Base-by-base conservation (phyloP, 2,888 invertebrate species). In the Schizotus pectinicornis region DNA sequence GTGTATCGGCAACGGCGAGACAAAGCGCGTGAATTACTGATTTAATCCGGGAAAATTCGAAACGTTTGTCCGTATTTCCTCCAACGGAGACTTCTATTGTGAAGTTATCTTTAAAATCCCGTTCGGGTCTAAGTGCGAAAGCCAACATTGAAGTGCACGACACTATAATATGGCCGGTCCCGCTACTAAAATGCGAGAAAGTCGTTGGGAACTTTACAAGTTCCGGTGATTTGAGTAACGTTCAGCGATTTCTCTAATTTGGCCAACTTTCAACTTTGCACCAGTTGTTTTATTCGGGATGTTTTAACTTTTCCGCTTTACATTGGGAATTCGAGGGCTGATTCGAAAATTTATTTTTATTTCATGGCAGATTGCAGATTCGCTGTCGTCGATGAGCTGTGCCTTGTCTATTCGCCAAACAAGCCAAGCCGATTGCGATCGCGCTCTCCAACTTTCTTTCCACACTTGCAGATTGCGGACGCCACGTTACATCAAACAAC, bases 231-330 rank as follows among this genome's bases (percentile, higher is more conserved):
- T 73, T 70, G 68, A 70, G 70, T 68, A 70, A 70, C 70, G 69
- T 65, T 67, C 68, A 67, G 67, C 68, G 69, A 72, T 72, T 72
- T 67, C 69, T 68, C 69, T 71, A 73, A 74, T 73, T 74, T 68
- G 67, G 59, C 64, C 62, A 72, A 71, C 67, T 72, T 68, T 66
- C 62, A 72, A 71, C 67, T 72, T 68, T 66, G 63, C 56, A 58
- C 53, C 64, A 59, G 61, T 65, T 65, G 67, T 68, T 69, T 68
- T 65, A 65, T 64, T 63, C 59, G 43, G 57, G 60, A 61, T 59
- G 63, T 59, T 63, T 67, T 58, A 64, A 66, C 63, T 62, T 67
- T 62, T 60, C 53, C 59, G 61, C 62, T 58, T 58, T 59, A 59
- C 63, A 61, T 65, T 60, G 37, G 49, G 35, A 61, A 65, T 53